Conservation (phyloP, 1,140 invertebrate genomes). For the Agraylea sexmaculata region DNA sequence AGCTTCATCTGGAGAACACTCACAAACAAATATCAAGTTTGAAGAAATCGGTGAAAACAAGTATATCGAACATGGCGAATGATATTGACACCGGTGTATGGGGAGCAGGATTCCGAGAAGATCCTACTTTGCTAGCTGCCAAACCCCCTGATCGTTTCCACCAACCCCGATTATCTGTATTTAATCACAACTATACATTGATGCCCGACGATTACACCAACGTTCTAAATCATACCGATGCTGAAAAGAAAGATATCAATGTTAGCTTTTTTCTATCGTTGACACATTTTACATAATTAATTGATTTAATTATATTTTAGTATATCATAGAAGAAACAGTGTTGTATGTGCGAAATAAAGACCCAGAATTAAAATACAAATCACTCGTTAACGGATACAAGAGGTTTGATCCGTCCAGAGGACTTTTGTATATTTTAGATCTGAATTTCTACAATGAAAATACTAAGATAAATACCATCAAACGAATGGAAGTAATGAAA, state of each 20-base stretch:
- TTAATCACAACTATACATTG: slow-evolving; percentile 73
- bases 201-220: slow-evolving; percentile 56
- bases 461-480: slow-evolving; percentile 6
- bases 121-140: slow-evolving; percentile 33
- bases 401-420: slow-evolving; percentile 74
- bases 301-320: slow-evolving; percentile 23
- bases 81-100: slow-evolving; percentile 27
- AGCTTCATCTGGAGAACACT: slow-evolving; percentile 39
- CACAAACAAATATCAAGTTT: slow-evolving; percentile 38
- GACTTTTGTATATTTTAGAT: slow-evolving; percentile 81
- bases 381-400: slow-evolving; percentile 68
- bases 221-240: slow-evolving; percentile 42
- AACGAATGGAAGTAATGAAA: slow-evolving; percentile 50
- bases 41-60: slow-evolving; percentile 19
- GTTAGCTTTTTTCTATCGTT: too few relatives aligned
- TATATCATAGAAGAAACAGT: slow-evolving; percentile 49
- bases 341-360: slow-evolving; percentile 43
- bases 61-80: too few relatives aligned
- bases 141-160: slow-evolving; percentile 71
- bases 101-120: slow-evolving; percentile 16
- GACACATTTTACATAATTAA: neutral
- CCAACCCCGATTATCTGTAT: slow-evolving; percentile 70
- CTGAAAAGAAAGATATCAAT: slow-evolving; percentile 53
- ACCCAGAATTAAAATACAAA: slow-evolving; percentile 42
- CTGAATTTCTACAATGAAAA: slow-evolving; percentile 39